Percentiles rank a stretch among this genome's conserved stretches.
Conservation (phyloP, 2,113 vertebrate species). For the Oncorhynchus nerka region DNA sequence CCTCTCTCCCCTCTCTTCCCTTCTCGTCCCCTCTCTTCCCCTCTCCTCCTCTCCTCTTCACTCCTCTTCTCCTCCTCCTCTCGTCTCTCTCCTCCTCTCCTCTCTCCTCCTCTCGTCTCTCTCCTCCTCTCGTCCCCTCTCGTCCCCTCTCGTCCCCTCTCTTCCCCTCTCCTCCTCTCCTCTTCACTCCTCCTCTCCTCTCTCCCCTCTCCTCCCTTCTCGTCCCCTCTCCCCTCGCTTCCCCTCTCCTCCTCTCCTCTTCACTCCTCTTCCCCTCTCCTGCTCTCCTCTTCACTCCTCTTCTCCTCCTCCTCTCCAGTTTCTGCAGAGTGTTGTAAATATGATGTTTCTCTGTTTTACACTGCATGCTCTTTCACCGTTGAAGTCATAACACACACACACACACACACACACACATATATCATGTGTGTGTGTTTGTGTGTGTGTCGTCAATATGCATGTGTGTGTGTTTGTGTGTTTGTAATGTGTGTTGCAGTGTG, state of each 20-base stretch:
- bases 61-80: too few relatives aligned
- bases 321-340: constrained; percentile 38
- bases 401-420: not conserved
- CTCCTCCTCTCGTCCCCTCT: not conserved
- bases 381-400: constrained; percentile 47
- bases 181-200: too few relatives aligned
- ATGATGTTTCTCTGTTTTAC: constrained; percentile 60
- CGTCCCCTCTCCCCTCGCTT: not conserved
- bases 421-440: too few relatives aligned
- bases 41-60: too few relatives aligned
- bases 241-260: not conserved
- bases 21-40: not conserved
- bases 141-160: not conserved
- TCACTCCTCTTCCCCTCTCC: too few relatives aligned
- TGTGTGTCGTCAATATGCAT: too few relatives aligned
- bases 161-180: not conserved
- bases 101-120: too few relatives aligned
- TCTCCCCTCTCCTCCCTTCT: not conserved
- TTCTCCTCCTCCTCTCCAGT: not conserved
- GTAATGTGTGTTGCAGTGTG: too few relatives aligned
- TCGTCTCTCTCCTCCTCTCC: not conserved
- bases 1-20: too few relatives aligned
- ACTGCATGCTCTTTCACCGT: constrained; percentile 46
- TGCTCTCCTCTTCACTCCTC: not conserved
- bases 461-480: too few relatives aligned